These are phyloP conservation scores for Scaeva pyrastri DNA, from an alignment of 2,888 invertebrate genomes.

Conservation along the genomic window DNA sequence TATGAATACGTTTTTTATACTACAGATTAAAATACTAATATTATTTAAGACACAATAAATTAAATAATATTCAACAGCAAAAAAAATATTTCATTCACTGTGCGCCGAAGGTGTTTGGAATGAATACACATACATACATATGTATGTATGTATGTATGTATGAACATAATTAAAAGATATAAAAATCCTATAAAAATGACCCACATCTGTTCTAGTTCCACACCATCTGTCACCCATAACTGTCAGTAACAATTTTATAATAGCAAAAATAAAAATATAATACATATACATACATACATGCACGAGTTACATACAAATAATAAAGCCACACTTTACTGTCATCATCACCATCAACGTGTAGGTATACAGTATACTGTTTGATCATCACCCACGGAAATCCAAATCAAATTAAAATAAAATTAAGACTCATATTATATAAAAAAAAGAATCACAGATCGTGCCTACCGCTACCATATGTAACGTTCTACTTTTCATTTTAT, in stretches of 20 bases:
- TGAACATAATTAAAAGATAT: conserved; percentile 31
- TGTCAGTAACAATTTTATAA: conserved; percentile 61
- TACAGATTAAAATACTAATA: not conserved
- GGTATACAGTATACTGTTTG: conserved; percentile 1
- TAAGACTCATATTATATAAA: not conserved
- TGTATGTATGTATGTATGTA: too few species aligned
- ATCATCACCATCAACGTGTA: conserved; percentile 41
- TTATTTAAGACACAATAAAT: conserved; percentile 3
- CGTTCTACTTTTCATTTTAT: conserved; percentile 69
- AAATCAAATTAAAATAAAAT: conserved; percentile 37
- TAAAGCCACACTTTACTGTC: conserved; percentile 46
- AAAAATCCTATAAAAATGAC: conserved; percentile 44
- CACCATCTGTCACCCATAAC: conserved; percentile 68
- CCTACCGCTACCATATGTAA: conserved; percentile 66
- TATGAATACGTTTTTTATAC: not conserved
- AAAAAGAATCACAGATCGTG: conserved; percentile 37
- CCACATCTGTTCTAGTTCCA: conserved; percentile 65
- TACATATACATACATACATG: not conserved
- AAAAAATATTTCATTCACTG: conserved; percentile 4
- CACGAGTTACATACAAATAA: not conserved
- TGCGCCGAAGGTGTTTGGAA: conserved; percentile 39
- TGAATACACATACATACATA: too few species aligned
- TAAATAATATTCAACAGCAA: not conserved
- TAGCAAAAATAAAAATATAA: conserved; percentile 37
- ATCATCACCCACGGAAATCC: conserved; percentile 70